phyloP scores from a whole-genome alignment of 2,113 vertebrate genomes.

The Platichthys stellatus region DNA sequence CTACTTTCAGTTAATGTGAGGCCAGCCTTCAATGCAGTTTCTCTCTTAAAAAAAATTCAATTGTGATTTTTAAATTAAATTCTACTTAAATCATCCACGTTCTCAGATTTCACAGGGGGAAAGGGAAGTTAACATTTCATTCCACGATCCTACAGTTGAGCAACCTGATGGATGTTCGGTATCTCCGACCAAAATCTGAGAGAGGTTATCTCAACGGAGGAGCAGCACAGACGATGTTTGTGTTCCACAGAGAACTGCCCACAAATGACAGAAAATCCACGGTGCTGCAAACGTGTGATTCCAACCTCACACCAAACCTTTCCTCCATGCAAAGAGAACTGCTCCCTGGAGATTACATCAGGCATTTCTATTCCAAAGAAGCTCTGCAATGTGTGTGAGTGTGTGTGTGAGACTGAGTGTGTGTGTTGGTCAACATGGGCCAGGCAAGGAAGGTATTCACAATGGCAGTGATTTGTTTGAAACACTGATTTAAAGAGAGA shows the following conservation, averaged over 20 bases:
- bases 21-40: not conserved
- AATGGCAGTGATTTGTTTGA: conserved; percentile 49
- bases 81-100: not conserved
- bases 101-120: not conserved
- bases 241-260: conserved; percentile 14
- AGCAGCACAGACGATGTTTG: not conserved
- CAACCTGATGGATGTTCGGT: conserved; percentile 63
- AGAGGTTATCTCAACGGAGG: conserved; percentile 12
- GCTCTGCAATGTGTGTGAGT: conserved; percentile 55
- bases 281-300: conserved; percentile 18
- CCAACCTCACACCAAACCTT: conserved; percentile 45
- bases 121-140: conserved; percentile 4
- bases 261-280: conserved; percentile 31
- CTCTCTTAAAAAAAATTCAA: not conserved
- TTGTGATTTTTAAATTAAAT: not conserved
- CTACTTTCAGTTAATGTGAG: not conserved
- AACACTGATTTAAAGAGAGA: conserved; percentile 4
- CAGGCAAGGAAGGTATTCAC: conserved; percentile 46
- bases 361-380: conserved; percentile 66
- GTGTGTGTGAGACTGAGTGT: conserved; percentile 4
- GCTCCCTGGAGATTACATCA: conserved; percentile 73
- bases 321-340: conserved; percentile 62
- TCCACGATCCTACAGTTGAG: conserved; percentile 59
- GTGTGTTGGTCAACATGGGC: conserved; percentile 47
- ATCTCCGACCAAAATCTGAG: conserved; percentile 42